Base-by-base conservation (phyloP, 2,888 invertebrate species). In the Tachina fera region DNA sequence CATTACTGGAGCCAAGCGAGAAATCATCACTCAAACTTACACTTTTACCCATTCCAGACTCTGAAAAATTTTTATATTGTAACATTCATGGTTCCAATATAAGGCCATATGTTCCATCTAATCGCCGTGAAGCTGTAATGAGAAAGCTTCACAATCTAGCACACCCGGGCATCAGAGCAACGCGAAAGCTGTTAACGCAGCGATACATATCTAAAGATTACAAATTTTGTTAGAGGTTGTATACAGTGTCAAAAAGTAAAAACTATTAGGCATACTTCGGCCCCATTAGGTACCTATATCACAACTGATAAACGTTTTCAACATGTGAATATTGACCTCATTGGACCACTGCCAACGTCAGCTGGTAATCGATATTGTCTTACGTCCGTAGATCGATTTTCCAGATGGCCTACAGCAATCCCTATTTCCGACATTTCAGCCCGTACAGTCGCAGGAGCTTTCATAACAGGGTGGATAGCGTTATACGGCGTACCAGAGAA, bases 291-390 rank as follows among this genome's bases (percentile, higher is more conserved):
- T 13, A 19, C 53, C 0, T 82, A 75, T 22, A 16, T 41, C 10
- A n/a, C 16, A 1, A 56, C 60, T 1, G 60, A 68, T 6, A 74
- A 80, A 14, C 83, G 88, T 31, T 87, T 93, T 87, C 83, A 88
- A 4, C 92, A 92, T 79, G 88, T 93, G 8, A 92, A 93, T 87
- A 88, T 93, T 10, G 93, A 93, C 87, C 31, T 76, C 1, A 88
- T 93, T 8, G 79, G 85, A 0, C 79, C 65, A 5, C 58, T 45
- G 0, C 77, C 87, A n/a, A 58, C 58, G 11, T 86, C 71, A n/a
- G 89, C 88, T 14, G 90, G 89, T 11, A 89, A 83, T 71, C 83
- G 87, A 5, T 92, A 92, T 80, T 88, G 89, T 31, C 88, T 93
- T 0, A 87, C 83, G 10, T 87, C 86, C 22, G 71, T 86, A 0